Evolutionary conservation across 2,113 vertebrate species (phyloP).

Genomic region (Chaetodon auriga): DNA sequence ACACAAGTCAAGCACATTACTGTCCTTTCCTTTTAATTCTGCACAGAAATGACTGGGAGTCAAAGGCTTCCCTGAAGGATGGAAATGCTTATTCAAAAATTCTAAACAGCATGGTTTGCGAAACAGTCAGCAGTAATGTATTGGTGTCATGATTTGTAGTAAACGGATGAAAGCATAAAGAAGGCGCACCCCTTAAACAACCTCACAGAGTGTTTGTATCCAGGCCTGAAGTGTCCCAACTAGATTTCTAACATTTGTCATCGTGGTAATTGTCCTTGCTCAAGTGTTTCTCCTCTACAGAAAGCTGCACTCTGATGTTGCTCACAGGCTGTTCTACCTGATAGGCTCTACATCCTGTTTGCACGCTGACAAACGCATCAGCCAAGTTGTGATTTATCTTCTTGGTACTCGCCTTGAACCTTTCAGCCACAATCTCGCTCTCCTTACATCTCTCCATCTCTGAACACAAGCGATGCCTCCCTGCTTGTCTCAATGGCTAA

Average conservation of each 20-base stretch:
- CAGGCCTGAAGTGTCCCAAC: conserved; percentile 22
- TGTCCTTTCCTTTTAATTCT: background rate
- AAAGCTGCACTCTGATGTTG: conserved; percentile 23
- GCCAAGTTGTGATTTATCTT: conserved; percentile 71
- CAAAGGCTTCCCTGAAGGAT: background rate
- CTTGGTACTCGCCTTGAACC: conserved; percentile 78
- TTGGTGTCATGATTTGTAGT: background rate
- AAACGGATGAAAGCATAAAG: conserved; percentile 10
- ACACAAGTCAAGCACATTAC: background rate
- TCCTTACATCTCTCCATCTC: conserved; percentile 66
- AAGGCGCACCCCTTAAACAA: background rate
- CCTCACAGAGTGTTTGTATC: conserved; percentile 25
- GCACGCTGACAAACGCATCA: conserved; percentile 55
- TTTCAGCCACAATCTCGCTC: conserved; percentile 64
- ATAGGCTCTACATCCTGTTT: conserved; percentile 62
- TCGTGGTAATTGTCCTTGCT: conserved; percentile 52
- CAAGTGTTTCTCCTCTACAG: conserved; percentile 18
- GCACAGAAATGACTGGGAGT: background rate
- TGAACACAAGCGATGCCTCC: conserved; percentile 42
- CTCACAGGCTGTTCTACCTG: conserved; percentile 53
- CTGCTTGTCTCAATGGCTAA: conserved; percentile 64
- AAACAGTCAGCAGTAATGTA: background rate
- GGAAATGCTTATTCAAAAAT: background rate
- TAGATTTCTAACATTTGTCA: conserved; percentile 55
- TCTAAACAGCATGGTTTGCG: background rate